These are phyloP conservation scores for Pyrgilauda ruficollis DNA, from an alignment of 2,113 vertebrate genomes.

Conservation along the genomic window DNA sequence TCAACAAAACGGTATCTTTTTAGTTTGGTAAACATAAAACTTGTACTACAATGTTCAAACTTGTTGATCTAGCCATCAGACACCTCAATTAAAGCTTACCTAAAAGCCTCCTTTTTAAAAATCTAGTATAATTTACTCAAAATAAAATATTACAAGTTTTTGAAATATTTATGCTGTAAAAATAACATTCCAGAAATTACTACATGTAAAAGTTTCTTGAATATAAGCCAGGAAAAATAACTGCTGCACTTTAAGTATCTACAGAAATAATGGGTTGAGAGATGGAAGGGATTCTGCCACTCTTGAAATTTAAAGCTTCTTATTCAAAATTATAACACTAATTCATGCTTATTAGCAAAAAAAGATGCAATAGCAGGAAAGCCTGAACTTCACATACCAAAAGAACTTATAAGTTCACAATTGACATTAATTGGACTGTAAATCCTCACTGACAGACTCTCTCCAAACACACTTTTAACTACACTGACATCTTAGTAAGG, in stretches of 20 bases:
- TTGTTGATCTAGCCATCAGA: background rate
- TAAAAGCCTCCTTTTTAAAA: background rate
- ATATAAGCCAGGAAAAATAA: background rate
- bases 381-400: background rate
- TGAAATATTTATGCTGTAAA: slow-evolving; percentile 18
- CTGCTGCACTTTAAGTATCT: background rate
- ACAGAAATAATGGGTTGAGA: background rate
- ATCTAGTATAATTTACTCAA: background rate
- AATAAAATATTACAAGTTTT: background rate
- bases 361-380: background rate
- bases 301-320: background rate
- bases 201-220: background rate
- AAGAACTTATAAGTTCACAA: background rate
- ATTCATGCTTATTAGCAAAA: background rate
- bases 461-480: slow-evolving; percentile 9
- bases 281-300: background rate
- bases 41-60: background rate
- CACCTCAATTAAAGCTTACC: background rate
- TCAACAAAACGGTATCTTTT: background rate
- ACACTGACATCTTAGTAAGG: background rate
- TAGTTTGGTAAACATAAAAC: background rate
- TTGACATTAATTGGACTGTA: background rate
- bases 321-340: background rate
- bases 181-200: slow-evolving; percentile 45
- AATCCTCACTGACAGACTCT: background rate